Percentiles rank a stretch among this genome's conserved stretches.
phyloP scores from a whole-genome alignment of 2,113 vertebrate genomes.

The Albula goreensis region DNA sequence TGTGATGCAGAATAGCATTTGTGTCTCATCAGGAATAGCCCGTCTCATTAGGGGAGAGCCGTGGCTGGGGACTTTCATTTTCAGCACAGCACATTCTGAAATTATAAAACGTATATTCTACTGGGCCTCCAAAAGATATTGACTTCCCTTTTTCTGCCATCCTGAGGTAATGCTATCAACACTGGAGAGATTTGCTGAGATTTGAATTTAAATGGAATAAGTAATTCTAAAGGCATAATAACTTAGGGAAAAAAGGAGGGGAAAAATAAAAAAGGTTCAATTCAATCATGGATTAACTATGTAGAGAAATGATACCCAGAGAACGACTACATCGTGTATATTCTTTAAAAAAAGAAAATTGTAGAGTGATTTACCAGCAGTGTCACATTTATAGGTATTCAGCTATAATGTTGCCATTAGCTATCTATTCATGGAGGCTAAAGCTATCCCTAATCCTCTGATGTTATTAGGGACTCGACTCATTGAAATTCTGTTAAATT shows the following conservation, averaged over 20 bases:
- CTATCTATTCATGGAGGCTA: neutral
- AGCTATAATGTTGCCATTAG: conserved; percentile 8
- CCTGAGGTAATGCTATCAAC: conserved; percentile 6
- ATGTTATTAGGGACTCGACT: neutral
- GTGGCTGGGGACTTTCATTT: neutral
- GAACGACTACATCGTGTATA: neutral
- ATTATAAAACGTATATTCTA: neutral
- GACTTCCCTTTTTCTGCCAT: neutral
- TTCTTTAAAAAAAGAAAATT: neutral
- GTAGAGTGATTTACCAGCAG: neutral
- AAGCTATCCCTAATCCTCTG: neutral
- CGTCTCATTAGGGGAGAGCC: neutral
- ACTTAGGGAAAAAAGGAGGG: conserved; percentile 12
- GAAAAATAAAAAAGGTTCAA: neutral
- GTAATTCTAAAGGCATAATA: neutral
- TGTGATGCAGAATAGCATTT: neutral
- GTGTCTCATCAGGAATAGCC: neutral
- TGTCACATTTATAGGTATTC: conserved; percentile 12
- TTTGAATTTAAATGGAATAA: conserved; percentile 19
- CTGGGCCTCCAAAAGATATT: neutral
- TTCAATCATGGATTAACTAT: neutral
- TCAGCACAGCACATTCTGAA: neutral
- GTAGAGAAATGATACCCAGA: neutral
- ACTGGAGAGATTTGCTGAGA: conserved; percentile 16
- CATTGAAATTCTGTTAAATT: neutral